phyloP scores from a whole-genome alignment of 2,888 invertebrate species.

The Fabriciana adippe region DNA sequence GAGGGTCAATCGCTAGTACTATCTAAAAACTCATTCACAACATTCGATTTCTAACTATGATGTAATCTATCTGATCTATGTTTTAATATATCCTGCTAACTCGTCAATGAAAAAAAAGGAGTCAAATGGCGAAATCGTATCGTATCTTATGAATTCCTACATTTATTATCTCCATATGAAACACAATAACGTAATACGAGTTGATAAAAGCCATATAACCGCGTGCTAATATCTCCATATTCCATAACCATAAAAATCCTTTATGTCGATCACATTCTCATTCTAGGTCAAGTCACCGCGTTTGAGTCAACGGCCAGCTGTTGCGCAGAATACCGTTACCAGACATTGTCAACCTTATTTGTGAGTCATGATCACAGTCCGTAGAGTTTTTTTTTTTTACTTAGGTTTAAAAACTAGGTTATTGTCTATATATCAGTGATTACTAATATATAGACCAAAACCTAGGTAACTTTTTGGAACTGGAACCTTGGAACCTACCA shows the following conservation, averaged over 20 bases:
- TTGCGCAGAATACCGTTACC: constrained; percentile 11
- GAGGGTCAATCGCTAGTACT: too few species aligned
- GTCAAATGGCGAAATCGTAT: too few species aligned
- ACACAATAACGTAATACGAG: neutral
- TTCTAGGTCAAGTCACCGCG: constrained; percentile 24
- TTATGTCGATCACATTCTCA: constrained; percentile 11
- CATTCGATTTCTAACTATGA: too few species aligned
- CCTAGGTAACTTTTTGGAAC: too few species aligned
- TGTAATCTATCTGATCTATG: too few species aligned
- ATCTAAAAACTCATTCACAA: too few species aligned
- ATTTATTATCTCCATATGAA: neutral
- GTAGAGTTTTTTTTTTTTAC: neutral
- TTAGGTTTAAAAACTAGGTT: constrained; percentile 7
- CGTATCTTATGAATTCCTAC: neutral
- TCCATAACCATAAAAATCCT: constrained; percentile 3
- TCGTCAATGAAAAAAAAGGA: too few species aligned
- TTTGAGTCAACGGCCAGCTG: constrained; percentile 18
- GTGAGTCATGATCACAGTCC: constrained; percentile 7
- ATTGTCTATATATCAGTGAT: neutral
- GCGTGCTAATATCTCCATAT: neutral
- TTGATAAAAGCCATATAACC: neutral
- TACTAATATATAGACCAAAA: neutral
- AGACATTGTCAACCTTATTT: constrained; percentile 18
- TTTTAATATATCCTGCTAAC: too few species aligned
- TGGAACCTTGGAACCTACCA: too few species aligned